phyloP scores from a whole-genome alignment of 2,797 vertebrate species.

The Psittacula derbiana region DNA sequence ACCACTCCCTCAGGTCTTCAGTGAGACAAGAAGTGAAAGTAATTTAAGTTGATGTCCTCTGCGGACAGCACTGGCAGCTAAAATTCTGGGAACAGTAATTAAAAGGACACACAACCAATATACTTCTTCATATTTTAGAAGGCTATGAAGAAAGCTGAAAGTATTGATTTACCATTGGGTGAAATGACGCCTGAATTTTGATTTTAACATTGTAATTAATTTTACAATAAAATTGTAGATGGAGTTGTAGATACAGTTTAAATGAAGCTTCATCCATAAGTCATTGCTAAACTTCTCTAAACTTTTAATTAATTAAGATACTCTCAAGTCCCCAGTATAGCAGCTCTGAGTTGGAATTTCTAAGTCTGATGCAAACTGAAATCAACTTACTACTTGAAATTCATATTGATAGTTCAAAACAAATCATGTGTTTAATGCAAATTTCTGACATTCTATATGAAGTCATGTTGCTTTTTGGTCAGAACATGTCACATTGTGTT shows the following conservation, averaged over 20 bases:
- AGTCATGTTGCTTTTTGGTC: neutral
- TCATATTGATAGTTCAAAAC: constrained; percentile 8
- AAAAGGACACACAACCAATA: neutral
- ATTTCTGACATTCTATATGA: constrained; percentile 35
- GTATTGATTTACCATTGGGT: neutral
- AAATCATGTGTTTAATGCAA: constrained; percentile 4
- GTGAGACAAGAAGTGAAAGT: neutral
- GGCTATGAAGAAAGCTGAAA: neutral
- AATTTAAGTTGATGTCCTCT: neutral
- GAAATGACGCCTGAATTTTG: neutral
- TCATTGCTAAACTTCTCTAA: neutral
- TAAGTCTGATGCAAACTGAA: neutral
- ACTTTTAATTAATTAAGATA: neutral
- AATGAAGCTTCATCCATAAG: neutral
- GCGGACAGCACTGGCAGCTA: neutral
- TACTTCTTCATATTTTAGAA: neutral
- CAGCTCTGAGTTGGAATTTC: neutral
- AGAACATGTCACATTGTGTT: constrained; percentile 13
- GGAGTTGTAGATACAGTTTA: neutral
- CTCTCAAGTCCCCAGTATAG: neutral
- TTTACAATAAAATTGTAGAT: neutral
- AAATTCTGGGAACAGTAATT: neutral
- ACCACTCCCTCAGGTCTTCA: neutral
- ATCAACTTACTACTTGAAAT: neutral
- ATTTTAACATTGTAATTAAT: neutral